A percentile compares a stretch with the other conserved stretches of the same genome.
phyloP scores from a whole-genome alignment of 2,797 vertebrate species.

The Syngnathus rostellatus region DNA sequence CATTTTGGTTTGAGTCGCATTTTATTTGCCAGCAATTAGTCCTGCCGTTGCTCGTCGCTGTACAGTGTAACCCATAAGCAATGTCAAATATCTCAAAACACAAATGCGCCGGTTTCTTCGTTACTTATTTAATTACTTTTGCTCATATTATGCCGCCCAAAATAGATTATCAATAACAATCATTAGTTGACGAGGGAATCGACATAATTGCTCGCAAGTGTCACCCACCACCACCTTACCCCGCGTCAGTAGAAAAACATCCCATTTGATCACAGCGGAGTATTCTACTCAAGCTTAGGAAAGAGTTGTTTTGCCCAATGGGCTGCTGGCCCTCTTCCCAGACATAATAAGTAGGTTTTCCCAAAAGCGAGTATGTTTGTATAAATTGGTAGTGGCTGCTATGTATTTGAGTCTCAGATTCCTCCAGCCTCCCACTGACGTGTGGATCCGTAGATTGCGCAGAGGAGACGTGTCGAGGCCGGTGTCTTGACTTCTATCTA shows the following conservation, averaged over 20 bases:
- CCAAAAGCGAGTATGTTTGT: slow-evolving; percentile 38
- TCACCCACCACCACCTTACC: not conserved
- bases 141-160: not conserved
- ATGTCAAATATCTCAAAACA: not conserved
- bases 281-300: slow-evolving; percentile 9
- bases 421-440: slow-evolving; percentile 29
- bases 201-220: not conserved
- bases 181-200: not conserved
- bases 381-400: slow-evolving; percentile 39
- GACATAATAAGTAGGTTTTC: slow-evolving; percentile 57
- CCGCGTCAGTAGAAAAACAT: slow-evolving; percentile 8
- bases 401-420: slow-evolving; percentile 40
- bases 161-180: not conserved
- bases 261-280: slow-evolving; percentile 7
- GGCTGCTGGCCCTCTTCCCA: slow-evolving; percentile 27
- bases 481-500: not conserved
- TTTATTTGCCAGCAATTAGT: not conserved
- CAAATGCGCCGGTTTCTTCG: too few relatives aligned
- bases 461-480: not conserved
- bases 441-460: slow-evolving; percentile 18
- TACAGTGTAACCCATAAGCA: not conserved
- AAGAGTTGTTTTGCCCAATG: slow-evolving; percentile 17
- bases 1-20: not conserved
- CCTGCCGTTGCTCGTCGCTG: not conserved
- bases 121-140: not conserved